Evolutionary conservation across 2,113 vertebrate species (phyloP), one percentile per base, ranked within the genome.

Genomic region (human): DNA sequence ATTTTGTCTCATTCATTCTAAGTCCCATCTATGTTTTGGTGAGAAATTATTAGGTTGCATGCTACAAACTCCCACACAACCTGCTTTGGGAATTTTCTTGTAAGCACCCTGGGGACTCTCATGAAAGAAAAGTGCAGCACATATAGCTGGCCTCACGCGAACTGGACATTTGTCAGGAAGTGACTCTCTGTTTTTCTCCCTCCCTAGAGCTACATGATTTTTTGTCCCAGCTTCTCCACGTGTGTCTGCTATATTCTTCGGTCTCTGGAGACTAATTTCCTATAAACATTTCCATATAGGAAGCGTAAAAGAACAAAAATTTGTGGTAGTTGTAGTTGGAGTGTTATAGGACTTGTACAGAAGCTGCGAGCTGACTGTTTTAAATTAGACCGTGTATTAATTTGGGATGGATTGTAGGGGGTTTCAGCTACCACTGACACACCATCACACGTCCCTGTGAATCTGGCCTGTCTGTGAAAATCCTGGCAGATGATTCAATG

Each of bases 401-500:
- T 38, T 23, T 73, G 38, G 35, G 35, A 57, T 61, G 40, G 3
- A 22, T 79, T n/a, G 2, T 9, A 5, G 40, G 32, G n/a, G 17
- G 6, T 5, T 61, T 68, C 8, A 52, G 45, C 27, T 30, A 25
- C 23, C 13, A 1, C 45, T 48, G 14, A 8, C 12, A 27, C 4
- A 16, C 30, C 2, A 3, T 35, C 43, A 23, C 0, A 0, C 13
- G 3, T 12, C 43, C 32, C 23, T 55, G 4, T 8, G 12, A 16
- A 3, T 55, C 55, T 52, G 79, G 70, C 73, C 30, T 30, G 30
- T 40, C 43, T 92, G n/a, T 89, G 66, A 40, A 38, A 32, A 30
- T 83, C 38, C 50, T 25, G 38, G 43, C 68, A 80, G 80, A 61
- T 64, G 73, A 95, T n/a, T 81, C 66, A 10, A 0, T 45, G 57